phyloP scores from a whole-genome alignment of 1,140 invertebrate species.

The Rhynchophorus ferrugineus region DNA sequence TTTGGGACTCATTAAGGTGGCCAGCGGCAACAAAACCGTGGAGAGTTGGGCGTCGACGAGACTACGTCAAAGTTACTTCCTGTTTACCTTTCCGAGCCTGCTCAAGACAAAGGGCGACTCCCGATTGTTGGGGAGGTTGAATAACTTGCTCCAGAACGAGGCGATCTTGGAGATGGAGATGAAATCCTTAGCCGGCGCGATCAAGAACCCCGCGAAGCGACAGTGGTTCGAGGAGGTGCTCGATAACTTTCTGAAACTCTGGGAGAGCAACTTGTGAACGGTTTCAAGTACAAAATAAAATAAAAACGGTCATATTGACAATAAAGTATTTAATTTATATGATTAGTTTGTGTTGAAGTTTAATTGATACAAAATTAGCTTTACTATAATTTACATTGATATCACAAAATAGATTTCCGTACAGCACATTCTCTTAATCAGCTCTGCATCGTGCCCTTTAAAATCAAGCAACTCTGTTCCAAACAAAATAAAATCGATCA shows the following conservation, averaged over 20 bases:
- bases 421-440: too few relatives aligned
- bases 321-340: too few relatives aligned
- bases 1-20: conserved; percentile 66
- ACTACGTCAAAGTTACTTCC: conserved; percentile 68
- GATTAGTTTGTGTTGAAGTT: too few relatives aligned
- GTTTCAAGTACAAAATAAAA: too few relatives aligned
- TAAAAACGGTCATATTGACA: too few relatives aligned
- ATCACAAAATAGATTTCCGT: too few relatives aligned
- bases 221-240: conserved; percentile 79
- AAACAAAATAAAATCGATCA: too few relatives aligned
- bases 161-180: conserved; percentile 72
- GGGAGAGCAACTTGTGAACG: conserved; percentile 70
- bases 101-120: conserved; percentile 61
- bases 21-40: conserved; percentile 72
- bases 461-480: too few relatives aligned
- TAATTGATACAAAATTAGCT: too few relatives aligned
- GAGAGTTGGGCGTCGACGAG: conserved; percentile 66
- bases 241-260: conserved; percentile 79
- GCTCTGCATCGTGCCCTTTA: too few relatives aligned
- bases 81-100: conserved; percentile 71
- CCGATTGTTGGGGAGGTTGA: conserved; percentile 58
- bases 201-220: conserved; percentile 61
- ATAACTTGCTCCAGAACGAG: conserved; percentile 69
- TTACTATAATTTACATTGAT: too few relatives aligned
- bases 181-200: conserved; percentile 65